Conservation (phyloP, 2,888 invertebrate species). For the Macropis europaea region DNA sequence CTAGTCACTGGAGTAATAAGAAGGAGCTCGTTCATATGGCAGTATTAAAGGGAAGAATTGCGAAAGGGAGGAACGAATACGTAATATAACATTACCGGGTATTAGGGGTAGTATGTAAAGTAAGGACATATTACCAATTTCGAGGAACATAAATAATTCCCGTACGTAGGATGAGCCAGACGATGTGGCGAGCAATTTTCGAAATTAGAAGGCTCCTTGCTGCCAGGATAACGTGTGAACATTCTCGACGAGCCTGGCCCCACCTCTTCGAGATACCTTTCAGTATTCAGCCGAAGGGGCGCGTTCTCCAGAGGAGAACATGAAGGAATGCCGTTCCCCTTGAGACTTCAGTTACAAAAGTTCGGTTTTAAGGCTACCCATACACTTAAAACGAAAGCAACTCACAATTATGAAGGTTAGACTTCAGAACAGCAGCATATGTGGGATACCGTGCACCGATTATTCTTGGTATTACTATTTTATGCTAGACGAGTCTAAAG, state of each 20-base stretch:
- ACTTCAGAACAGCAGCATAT: no score
- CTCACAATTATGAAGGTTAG: no score
- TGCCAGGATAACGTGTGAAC: conserved; percentile 45
- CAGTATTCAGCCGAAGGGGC: conserved; percentile 25
- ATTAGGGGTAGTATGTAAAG: conserved; percentile 47
- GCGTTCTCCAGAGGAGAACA: conserved; percentile 9
- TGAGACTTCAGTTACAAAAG: conserved; percentile 16
- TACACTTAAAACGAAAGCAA: no score
- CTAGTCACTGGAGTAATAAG: no score
- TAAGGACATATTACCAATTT: conserved; percentile 53
- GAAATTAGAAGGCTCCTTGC: conserved; percentile 47
- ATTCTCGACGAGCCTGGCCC: conserved; percentile 41
- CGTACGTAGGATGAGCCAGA: conserved; percentile 25
- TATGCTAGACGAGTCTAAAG: no score
- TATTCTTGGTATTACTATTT: no score
- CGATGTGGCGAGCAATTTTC: conserved; percentile 48
- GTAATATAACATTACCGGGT: conserved; percentile 45
- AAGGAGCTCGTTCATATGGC: neutral
- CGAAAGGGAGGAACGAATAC: conserved; percentile 38
- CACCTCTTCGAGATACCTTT: conserved; percentile 27
- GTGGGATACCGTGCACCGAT: no score
- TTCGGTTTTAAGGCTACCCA: no score
- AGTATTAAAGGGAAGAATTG: conserved; percentile 20
- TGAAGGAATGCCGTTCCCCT: conserved; percentile 13
- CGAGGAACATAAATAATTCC: conserved; percentile 50